phyloP scores from a whole-genome alignment of 1,140 invertebrate species.

The Neodiprion lecontei region DNA sequence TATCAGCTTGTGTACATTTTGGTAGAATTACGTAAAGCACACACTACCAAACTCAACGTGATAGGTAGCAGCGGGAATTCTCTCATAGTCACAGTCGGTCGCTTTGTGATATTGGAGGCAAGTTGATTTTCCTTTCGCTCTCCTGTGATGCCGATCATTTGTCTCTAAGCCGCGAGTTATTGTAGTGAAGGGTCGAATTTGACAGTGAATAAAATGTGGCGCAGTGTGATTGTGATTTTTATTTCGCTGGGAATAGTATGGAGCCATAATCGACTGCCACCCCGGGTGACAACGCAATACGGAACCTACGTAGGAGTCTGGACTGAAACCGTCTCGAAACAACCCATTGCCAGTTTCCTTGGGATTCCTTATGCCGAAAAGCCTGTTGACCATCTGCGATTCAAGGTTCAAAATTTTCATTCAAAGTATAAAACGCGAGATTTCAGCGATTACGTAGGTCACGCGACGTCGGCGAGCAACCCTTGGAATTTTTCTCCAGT shows the following conservation, averaged over 20 bases:
- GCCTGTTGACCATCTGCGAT: constrained; percentile 44
- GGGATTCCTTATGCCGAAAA: constrained; percentile 53
- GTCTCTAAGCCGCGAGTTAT: too few relatives aligned
- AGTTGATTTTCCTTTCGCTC: too few relatives aligned
- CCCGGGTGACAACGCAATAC: constrained; percentile 37
- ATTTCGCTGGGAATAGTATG: not conserved
- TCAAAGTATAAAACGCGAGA: not conserved
- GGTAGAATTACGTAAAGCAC: not conserved
- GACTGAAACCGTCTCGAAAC: constrained; percentile 27
- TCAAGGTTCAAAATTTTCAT: constrained; percentile 37
- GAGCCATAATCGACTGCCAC: constrained; percentile 6
- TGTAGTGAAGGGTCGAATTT: not conserved
- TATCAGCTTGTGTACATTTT: not conserved
- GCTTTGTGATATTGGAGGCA: not conserved
- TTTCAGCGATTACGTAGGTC: not conserved
- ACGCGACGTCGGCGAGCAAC: not conserved
- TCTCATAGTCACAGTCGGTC: not conserved
- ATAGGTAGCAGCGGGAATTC: not conserved
- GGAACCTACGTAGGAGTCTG: constrained; percentile 44
- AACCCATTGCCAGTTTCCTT: constrained; percentile 41
- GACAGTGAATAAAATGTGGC: constrained; percentile 12
- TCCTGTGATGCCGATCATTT: too few relatives aligned
- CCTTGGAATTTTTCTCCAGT: not conserved
- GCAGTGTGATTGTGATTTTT: constrained; percentile 16
- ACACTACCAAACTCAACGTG: not conserved